Evolutionary conservation across 1,140 invertebrate species (phyloP).

Genomic region (Antheraea mylitta): DNA sequence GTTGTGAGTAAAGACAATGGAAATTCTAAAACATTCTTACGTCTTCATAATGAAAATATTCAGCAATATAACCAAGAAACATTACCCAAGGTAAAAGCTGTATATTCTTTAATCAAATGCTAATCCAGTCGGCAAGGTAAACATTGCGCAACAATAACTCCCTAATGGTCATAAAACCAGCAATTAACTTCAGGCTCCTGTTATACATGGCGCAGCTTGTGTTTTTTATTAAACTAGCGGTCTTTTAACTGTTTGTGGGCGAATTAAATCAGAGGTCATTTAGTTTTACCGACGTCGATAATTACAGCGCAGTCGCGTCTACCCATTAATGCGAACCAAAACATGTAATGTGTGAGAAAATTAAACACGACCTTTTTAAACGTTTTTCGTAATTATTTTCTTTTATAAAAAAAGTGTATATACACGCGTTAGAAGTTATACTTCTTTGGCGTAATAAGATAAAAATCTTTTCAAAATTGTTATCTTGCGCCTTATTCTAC

Average conservation of each 20-base stretch:
- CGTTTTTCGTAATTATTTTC: not conserved
- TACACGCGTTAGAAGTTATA: too few relatives aligned
- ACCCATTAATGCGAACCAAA: conserved; percentile 11
- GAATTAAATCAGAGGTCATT: conserved; percentile 42
- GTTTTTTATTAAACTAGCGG: conserved; percentile 35
- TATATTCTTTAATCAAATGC: conserved; percentile 21
- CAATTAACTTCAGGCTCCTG: conserved; percentile 5
- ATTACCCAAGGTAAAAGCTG: conserved; percentile 1
- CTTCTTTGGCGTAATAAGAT: too few relatives aligned
- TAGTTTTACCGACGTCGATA: conserved; percentile 40
- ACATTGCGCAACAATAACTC: conserved; percentile 6
- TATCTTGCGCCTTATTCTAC: too few relatives aligned
- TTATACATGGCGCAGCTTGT: conserved; percentile 12
- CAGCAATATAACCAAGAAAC: not conserved
- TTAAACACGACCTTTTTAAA: not conserved
- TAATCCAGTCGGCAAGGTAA: conserved; percentile 22
- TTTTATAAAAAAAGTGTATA: too few relatives aligned
- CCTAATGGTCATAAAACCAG: conserved; percentile 11
- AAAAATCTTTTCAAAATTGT: too few relatives aligned
- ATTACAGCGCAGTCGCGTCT: conserved; percentile 19
- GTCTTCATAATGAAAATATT: not conserved
- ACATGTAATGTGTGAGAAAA: not conserved
- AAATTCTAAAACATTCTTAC: not conserved
- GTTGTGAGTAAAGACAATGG: too few relatives aligned
- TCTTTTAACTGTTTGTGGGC: conserved; percentile 28